Evolutionary conservation across 2,113 vertebrate genomes (phyloP).

Genomic region (Pteronura brasiliensis): DNA sequence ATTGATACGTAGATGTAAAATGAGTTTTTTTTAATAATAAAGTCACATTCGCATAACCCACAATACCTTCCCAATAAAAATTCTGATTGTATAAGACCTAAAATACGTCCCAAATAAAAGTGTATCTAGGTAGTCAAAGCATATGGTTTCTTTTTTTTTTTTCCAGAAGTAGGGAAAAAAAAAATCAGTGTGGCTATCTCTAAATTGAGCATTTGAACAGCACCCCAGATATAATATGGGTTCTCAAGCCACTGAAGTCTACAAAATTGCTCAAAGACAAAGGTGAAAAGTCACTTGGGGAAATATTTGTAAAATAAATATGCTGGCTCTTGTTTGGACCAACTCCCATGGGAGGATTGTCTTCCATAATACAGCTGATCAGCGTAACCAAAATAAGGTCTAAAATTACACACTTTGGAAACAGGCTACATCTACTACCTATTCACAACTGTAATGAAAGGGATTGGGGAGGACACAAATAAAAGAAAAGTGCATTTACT

Average conservation of each 20-base stretch:
- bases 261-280: conserved; percentile 23
- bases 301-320: not conserved
- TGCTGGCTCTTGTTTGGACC: not conserved
- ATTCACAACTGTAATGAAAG: conserved; percentile 40
- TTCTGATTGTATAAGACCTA: conserved; percentile 17
- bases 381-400: not conserved
- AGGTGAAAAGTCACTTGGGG: not conserved
- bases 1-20: not conserved
- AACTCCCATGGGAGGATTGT: not conserved
- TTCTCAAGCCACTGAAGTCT: not conserved
- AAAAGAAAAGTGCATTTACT: conserved; percentile 79
- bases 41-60: not conserved
- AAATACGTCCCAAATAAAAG: conserved; percentile 68
- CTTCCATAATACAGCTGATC: not conserved
- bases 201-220: conserved; percentile 32
- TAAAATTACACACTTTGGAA: not conserved
- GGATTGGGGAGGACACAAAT: conserved; percentile 34
- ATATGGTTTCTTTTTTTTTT: conserved; percentile 54
- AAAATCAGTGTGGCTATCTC: conserved; percentile 55
- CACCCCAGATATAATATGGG: conserved; percentile 19
- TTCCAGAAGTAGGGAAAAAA: conserved; percentile 43
- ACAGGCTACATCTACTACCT: not conserved
- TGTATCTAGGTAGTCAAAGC: conserved; percentile 72
- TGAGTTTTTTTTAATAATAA: not conserved
- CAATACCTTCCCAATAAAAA: conserved; percentile 26